Conservation (phyloP, 2,113 vertebrate genomes). For the Oreocharis arfaki region DNA sequence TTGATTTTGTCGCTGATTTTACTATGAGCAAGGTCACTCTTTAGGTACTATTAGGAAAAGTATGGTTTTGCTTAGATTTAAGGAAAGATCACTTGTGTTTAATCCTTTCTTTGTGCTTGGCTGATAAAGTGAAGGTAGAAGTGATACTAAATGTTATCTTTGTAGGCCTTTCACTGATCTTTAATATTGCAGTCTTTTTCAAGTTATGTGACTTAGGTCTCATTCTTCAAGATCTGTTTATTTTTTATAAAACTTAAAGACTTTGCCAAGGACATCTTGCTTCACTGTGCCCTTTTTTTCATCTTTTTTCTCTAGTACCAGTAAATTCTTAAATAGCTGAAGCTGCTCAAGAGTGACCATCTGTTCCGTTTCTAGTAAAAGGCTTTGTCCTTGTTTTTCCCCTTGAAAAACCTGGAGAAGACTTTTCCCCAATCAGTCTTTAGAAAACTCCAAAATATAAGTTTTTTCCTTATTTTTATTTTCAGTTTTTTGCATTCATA, state of each 20-base stretch:
- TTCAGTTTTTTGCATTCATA: background rate
- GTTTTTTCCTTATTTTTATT: background rate
- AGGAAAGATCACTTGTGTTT: background rate
- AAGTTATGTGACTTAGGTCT: background rate
- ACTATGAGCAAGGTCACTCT: background rate
- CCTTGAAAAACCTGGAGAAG: background rate
- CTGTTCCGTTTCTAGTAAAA: background rate
- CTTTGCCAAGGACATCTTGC: background rate
- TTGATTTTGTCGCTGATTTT: background rate
- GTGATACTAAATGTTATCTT: background rate
- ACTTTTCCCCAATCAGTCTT: background rate
- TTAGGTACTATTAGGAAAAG: background rate
- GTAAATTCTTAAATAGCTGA: background rate
- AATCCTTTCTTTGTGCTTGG: background rate
- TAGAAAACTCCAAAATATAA: background rate
- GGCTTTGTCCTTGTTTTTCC: background rate
- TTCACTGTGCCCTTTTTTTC: background rate
- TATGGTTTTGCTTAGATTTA: background rate
- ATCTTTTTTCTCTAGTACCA: background rate
- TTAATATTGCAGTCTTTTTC: background rate
- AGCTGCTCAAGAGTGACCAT: background rate
- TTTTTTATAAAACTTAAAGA: background rate
- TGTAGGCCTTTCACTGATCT: background rate
- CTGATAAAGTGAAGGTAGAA: background rate
- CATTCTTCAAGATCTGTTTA: background rate